A percentile compares a stretch with the other conserved stretches of the same genome.
phyloP scores from a whole-genome alignment of 2,888 invertebrate species.

The Tipula confusa region DNA sequence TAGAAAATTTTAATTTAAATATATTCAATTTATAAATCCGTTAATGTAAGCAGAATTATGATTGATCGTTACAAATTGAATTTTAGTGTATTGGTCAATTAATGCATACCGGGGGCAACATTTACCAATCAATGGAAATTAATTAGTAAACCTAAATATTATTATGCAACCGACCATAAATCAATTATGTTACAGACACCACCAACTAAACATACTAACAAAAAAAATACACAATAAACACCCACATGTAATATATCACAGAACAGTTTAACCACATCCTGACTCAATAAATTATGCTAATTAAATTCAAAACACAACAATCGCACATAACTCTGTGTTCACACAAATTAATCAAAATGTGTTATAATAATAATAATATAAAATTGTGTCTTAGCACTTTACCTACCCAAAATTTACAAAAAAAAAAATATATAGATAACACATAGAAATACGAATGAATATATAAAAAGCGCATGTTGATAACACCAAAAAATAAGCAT shows the following conservation, averaged over 20 bases:
- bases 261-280: background rate
- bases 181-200: too few species aligned
- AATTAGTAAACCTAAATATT: too few species aligned
- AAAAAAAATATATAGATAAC: background rate
- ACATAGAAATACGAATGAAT: background rate
- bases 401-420: slow-evolving; percentile 26
- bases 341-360: background rate
- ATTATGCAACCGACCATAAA: too few species aligned
- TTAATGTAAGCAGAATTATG: too few species aligned
- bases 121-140: too few species aligned
- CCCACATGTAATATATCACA: background rate
- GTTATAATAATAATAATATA: background rate
- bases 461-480: slow-evolving; percentile 21
- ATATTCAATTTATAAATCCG: too few species aligned
- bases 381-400: background rate
- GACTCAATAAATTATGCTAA: background rate
- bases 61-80: too few species aligned
- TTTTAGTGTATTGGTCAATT: too few species aligned
- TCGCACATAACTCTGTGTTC: background rate
- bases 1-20: too few species aligned
- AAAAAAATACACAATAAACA: background rate
- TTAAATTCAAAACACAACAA: background rate
- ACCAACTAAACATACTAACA: background rate
- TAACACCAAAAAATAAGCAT: slow-evolving; percentile 8
- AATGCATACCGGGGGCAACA: too few species aligned